Conservation (phyloP, 2,888 invertebrate species). For the Noctua janthe region DNA sequence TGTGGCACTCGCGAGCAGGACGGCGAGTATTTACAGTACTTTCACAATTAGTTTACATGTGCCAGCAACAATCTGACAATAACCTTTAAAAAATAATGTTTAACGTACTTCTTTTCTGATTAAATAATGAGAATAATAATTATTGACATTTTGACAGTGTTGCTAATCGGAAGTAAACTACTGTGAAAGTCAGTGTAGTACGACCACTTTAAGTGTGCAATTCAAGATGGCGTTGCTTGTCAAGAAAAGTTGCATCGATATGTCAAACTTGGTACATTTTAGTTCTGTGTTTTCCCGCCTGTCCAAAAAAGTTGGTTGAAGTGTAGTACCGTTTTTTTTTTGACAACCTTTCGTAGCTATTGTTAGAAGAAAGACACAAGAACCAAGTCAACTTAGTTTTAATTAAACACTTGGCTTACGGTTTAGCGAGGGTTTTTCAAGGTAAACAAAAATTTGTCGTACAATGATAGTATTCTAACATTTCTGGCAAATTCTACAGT, state of each 20-base stretch:
- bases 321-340: background rate
- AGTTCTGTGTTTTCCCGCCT: too few relatives aligned
- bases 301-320: too few relatives aligned
- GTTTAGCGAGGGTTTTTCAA: background rate
- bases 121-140: too few relatives aligned
- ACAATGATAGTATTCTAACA: background rate
- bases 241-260: too few relatives aligned
- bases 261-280: too few relatives aligned
- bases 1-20: background rate
- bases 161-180: background rate
- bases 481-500: background rate
- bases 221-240: too few relatives aligned
- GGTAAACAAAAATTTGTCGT: background rate
- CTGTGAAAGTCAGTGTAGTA: background rate
- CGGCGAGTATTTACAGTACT: background rate
- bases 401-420: background rate
- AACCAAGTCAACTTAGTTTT: background rate
- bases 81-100: background rate
- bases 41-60: background rate
- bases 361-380: background rate
- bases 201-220: too few relatives aligned
- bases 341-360: background rate
- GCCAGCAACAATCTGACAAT: background rate
- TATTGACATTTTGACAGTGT: background rate
- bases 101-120: too few relatives aligned